Conservation (phyloP, 2,113 vertebrate species). For the Eubucco bourcierii region DNA sequence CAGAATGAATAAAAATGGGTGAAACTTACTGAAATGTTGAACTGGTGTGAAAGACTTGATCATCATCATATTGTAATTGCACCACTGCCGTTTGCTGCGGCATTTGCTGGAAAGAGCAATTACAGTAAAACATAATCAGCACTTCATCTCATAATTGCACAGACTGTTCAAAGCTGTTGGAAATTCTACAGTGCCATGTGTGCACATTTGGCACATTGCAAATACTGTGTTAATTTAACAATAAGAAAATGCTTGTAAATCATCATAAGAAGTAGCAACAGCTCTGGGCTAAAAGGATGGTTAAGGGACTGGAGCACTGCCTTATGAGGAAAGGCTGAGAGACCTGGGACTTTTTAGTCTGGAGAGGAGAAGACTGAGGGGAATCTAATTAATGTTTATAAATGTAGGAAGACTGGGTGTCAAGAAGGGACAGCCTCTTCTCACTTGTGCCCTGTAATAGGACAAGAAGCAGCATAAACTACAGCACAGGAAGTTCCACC, state of each 20-base stretch:
- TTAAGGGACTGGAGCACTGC: no score
- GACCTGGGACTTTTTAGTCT: no score
- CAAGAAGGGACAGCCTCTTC: no score
- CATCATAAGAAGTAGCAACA: neutral
- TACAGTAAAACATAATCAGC: constrained; percentile 5
- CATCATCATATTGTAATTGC: neutral
- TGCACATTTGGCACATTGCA: constrained; percentile 1
- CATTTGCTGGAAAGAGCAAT: constrained; percentile 39
- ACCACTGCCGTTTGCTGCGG: neutral
- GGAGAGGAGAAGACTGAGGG: no score
- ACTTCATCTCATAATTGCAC: neutral
- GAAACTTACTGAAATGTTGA: neutral
- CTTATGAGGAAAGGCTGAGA: no score
- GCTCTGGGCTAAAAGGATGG: neutral
- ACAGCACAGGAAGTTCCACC: no score
- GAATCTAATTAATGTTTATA: no score
- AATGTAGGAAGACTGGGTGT: no score
- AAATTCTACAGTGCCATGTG: neutral
- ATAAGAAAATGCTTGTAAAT: neutral
- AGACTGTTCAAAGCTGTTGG: constrained; percentile 10
- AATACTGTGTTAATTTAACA: neutral
- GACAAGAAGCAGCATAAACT: no score
- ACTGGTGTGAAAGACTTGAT: neutral
- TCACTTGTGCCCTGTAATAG: no score
- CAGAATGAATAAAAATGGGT: neutral